Base-by-base conservation (phyloP, 2,888 invertebrate genomes). In the Ophraella communa region DNA sequence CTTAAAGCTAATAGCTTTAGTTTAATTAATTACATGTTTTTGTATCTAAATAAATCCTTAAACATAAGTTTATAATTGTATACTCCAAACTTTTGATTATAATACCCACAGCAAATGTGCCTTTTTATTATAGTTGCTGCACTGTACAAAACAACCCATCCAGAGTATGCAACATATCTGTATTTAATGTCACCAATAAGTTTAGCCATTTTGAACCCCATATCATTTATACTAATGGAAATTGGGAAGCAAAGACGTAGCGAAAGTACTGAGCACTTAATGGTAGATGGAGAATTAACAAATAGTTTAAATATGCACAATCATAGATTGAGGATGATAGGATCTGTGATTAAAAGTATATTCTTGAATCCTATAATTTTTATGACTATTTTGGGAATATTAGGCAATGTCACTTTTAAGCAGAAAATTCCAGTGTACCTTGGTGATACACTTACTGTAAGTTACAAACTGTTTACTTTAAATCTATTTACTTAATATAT, bases 121-220 rank as follows among this genome's bases (percentile, higher is more conserved):
- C 4, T 30, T 49, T 63, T 51, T 69, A 67, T 83, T 84, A 72
- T 84, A 94, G 94, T 96, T 58, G 87, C 87, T 76, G 95, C 96
- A 20, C 85, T 98, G 18, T 98, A 97, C 81, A 85, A 88, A 70
- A 87, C 89, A 64, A 88, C 89, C 4, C 96, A 97, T 84, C 94
- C 95, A 0, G 94, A 96, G 76, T 97, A 94, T 84, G 89, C 94
- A 0, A 87, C 91, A 0, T 98, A 96, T 80, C 84, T 98, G 51
- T 98, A 97, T 80, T 85, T 98, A 55, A 90, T 97, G 87, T 95
- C 96, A 8, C 98, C 98, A 1, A 95, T 97, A 78, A 96, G 95
- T 44, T 84, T 98, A 67, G 93, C 94, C 1, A 90, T 97, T 73
- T 84, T 98, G 23, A 98, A 98, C 83, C 97, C 97, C 0, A 87